These are phyloP conservation scores for Galagoides demidoff DNA, from an alignment of 2,797 vertebrate species.

Conservation along the genomic window DNA sequence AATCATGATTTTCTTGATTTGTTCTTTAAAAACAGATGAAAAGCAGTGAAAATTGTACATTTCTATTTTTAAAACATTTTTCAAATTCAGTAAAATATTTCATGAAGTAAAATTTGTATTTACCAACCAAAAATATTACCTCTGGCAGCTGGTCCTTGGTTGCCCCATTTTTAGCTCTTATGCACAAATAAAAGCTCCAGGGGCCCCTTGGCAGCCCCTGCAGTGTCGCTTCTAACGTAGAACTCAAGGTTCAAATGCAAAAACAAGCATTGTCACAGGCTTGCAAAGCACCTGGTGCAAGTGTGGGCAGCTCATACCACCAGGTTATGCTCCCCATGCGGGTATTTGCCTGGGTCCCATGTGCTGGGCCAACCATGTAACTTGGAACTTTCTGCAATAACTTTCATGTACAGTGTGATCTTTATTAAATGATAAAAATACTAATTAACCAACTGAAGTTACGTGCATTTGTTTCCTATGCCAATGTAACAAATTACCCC, in stretches of 20 bases:
- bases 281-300: neutral
- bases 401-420: neutral
- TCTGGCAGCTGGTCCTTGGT: neutral
- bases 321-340: neutral
- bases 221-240: neutral
- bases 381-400: neutral
- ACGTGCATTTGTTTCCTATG: neutral
- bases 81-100: neutral
- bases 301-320: rapidly evolving
- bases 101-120: neutral
- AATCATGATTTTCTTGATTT: neutral
- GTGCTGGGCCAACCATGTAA: neutral
- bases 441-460: too few species aligned
- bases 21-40: neutral
- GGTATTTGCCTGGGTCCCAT: neutral
- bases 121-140: neutral
- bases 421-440: neutral
- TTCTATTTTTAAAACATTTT: neutral
- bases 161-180: neutral
- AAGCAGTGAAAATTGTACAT: neutral
- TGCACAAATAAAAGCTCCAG: neutral
- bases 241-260: neutral
- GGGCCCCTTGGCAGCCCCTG: neutral
- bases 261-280: too few species aligned
- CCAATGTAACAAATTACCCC: neutral